Evolutionary conservation across 2,888 invertebrate species (phyloP).

Genomic region (Pseudolycoriella hygida): DNA sequence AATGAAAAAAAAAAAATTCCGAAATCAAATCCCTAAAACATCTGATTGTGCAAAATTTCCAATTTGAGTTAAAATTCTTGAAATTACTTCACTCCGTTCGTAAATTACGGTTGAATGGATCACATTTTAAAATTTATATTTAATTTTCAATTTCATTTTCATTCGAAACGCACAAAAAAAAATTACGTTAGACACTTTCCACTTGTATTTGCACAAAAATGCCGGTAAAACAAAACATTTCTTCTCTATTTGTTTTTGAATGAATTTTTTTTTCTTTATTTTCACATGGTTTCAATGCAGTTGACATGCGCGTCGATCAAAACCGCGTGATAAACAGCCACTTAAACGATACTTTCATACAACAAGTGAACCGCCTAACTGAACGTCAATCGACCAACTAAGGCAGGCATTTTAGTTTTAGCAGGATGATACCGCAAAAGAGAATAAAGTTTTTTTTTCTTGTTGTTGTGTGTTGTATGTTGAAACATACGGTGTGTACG

Average conservation of each 20-base stretch:
- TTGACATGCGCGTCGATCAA: slow-evolving; percentile 1
- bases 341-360: background rate
- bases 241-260: background rate
- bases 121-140: background rate
- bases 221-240: background rate
- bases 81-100: background rate
- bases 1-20: background rate
- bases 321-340: slow-evolving; percentile 1
- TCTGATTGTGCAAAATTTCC: background rate
- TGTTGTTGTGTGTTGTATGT: too few species aligned
- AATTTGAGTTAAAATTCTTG: background rate
- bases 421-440: slow-evolving; percentile 20
- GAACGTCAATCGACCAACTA: slow-evolving; percentile 28
- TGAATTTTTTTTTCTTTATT: too few species aligned
- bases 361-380: slow-evolving; percentile 7
- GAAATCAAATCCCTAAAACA: background rate
- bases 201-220: background rate
- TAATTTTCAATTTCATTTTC: background rate
- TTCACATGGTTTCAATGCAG: slow-evolving; percentile 1
- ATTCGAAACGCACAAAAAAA: too few species aligned
- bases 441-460: background rate
- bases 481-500: too few species aligned
- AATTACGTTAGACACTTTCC: background rate
- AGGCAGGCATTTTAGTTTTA: slow-evolving; percentile 24
- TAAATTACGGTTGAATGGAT: background rate